These are phyloP conservation scores for Catharus bicknelli DNA, from an alignment of 2,113 vertebrate genomes.

Conservation along the genomic window DNA sequence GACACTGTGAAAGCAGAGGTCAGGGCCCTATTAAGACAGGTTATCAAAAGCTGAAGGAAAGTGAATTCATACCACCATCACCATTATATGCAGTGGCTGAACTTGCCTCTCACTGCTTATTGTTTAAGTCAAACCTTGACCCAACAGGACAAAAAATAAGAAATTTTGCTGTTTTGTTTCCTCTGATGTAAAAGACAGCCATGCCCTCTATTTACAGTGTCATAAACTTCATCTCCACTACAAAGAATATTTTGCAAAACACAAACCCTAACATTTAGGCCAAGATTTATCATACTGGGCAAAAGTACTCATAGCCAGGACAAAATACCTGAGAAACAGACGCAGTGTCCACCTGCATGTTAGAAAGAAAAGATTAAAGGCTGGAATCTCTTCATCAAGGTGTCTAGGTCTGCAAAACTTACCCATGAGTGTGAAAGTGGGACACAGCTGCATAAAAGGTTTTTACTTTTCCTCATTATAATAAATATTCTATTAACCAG, in stretches of 20 bases:
- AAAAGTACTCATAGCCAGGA: background rate
- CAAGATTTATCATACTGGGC: background rate
- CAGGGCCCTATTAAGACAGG: constrained; percentile 46
- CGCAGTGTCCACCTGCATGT: background rate
- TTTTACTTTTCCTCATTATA: background rate
- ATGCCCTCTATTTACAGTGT: background rate
- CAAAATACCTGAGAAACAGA: background rate
- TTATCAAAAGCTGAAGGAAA: constrained; percentile 23
- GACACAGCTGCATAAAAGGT: rapidly evolving
- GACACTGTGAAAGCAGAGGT: constrained; percentile 56
- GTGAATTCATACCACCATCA: constrained; percentile 17
- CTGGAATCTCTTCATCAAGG: background rate
- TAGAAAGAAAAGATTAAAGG: background rate
- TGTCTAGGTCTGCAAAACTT: background rate
- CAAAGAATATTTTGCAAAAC: background rate
- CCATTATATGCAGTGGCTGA: background rate
- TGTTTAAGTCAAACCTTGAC: constrained; percentile 9
- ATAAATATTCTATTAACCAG: background rate
- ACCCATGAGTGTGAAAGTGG: background rate
- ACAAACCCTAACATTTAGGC: background rate
- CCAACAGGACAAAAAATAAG: background rate
- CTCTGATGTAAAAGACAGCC: background rate
- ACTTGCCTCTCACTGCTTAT: background rate
- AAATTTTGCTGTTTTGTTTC: background rate
- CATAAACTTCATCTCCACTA: background rate